Conservation (phyloP, 2,113 vertebrate genomes). For the Pelodiscus sinensis region DNA sequence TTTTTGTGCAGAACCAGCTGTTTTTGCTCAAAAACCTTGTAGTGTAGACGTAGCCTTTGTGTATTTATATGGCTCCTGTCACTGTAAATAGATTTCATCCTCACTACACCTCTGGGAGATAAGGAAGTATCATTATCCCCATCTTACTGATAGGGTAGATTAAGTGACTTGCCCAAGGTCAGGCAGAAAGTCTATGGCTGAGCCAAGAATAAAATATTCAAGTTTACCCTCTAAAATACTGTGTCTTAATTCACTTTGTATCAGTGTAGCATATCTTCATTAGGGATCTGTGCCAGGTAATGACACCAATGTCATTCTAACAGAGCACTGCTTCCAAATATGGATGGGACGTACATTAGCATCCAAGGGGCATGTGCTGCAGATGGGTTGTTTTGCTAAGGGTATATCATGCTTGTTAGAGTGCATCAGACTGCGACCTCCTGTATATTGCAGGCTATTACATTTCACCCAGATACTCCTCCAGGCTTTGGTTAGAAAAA, state of each 20-base stretch:
- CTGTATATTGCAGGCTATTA: too few relatives aligned
- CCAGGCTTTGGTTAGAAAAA: too few relatives aligned
- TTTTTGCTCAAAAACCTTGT: too few relatives aligned
- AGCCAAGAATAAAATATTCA: not conserved
- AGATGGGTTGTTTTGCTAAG: not conserved
- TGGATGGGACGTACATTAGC: not conserved
- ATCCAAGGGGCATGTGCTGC: not conserved
- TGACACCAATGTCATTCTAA: not conserved
- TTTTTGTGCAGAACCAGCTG: too few relatives aligned
- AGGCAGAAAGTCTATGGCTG: not conserved
- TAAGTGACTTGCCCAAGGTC: not conserved
- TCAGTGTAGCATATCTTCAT: not conserved
- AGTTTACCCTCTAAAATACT: not conserved
- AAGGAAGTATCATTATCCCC: not conserved
- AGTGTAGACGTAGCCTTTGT: not conserved
- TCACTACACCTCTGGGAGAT: not conserved
- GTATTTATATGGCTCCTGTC: not conserved
- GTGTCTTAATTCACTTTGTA: not conserved
- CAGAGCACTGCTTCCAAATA: not conserved
- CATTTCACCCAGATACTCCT: too few relatives aligned
- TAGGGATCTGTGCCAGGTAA: not conserved
- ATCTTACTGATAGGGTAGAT: not conserved
- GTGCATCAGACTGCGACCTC: too few relatives aligned
- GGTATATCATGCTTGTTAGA: too few relatives aligned
- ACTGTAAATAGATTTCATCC: not conserved